Evolutionary conservation across 2,888 invertebrate genomes (phyloP).

Genomic region (Trichopoda pennipes): DNA sequence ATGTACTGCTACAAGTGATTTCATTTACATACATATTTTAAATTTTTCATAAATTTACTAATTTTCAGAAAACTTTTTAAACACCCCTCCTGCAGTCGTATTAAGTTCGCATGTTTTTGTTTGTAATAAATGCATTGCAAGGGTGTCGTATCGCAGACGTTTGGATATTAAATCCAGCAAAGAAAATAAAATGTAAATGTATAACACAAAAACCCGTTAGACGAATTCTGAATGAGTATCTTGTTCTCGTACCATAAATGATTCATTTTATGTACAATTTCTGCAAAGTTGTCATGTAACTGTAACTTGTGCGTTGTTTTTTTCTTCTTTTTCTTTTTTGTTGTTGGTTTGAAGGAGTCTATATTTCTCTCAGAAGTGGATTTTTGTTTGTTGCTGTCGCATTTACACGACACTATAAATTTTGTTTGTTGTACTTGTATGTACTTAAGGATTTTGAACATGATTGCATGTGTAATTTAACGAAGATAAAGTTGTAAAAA

Average conservation of each 20-base stretch:
- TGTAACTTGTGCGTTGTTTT: conserved; percentile 9
- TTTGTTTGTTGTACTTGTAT: conserved; percentile 28
- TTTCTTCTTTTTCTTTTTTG: not conserved
- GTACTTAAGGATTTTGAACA: conserved; percentile 43
- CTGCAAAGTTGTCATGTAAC: conserved; percentile 55
- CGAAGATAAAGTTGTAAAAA: conserved; percentile 8
- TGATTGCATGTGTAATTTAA: conserved; percentile 57
- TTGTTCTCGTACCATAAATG: conserved; percentile 41
- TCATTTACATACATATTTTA: no score
- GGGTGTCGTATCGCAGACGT: conserved; percentile 42
- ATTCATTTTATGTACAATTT: conserved; percentile 45
- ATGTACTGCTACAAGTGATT: no score
- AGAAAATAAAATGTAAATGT: not conserved
- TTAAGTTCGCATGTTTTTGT: conserved; percentile 5
- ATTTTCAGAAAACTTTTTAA: not conserved
- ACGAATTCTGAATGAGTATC: conserved; percentile 5
- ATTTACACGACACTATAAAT: conserved; percentile 53
- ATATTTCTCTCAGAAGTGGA: conserved; percentile 11
- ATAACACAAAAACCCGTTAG: conserved; percentile 14
- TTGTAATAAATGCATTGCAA: conserved; percentile 34
- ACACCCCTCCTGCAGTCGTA: not conserved
- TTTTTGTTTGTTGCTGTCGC: conserved; percentile 28
- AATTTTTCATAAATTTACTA: not conserved
- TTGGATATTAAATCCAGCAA: conserved; percentile 31
- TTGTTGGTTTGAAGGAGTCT: conserved; percentile 18